Base-by-base conservation (phyloP, 2,113 vertebrate species). In the Neopipo cinnamomea region DNA sequence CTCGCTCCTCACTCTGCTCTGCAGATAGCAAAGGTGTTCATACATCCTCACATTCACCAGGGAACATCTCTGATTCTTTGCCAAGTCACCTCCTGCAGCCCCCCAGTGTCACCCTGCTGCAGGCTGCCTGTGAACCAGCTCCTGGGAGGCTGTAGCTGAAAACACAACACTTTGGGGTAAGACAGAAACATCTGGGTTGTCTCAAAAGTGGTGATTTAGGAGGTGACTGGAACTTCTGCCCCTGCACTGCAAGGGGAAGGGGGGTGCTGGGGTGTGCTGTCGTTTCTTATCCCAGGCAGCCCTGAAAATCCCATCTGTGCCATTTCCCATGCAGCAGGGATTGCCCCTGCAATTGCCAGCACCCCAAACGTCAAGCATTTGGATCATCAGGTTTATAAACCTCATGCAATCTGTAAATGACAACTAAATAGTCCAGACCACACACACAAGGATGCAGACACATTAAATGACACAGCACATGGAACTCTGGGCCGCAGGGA, bases 381-480 rank as follows among this genome's bases (percentile, higher is more conserved):
- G n/a, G 42, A 71, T 96, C 33, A 50, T 35, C 1, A 25, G 35
- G 66, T 46, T 75, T 61, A 81, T 70, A 56, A 80, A 73, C 53
- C 70, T 67, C 49, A 8, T 24, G 5, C 77, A 66, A 59, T 10
- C 25, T 53, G 35, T 42, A 86, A 55, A 70, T 18, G 71, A 35
- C 81, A 41, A 18, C 21, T 14, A 11, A 88, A 63, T 78, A 31
- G 58, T 68, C 11, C 84, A 72, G 35, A 30, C 39, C 3, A 8
- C 27, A 9, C 63, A 10, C 0, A 0, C 0, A 30, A n/a, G 28
- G 59, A 65, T 3, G 14, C 67, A 75, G 49, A 30, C 10, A 14
- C 47, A n/a, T 52, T 12, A 33, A 74, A 31, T 16, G 68, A n/a
- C 30, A 35, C 23, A 23, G 62, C 1, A 4, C 22, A 35, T 0